Base-by-base conservation (phyloP, 2,888 invertebrate species). In the Drosophila rubida region DNA sequence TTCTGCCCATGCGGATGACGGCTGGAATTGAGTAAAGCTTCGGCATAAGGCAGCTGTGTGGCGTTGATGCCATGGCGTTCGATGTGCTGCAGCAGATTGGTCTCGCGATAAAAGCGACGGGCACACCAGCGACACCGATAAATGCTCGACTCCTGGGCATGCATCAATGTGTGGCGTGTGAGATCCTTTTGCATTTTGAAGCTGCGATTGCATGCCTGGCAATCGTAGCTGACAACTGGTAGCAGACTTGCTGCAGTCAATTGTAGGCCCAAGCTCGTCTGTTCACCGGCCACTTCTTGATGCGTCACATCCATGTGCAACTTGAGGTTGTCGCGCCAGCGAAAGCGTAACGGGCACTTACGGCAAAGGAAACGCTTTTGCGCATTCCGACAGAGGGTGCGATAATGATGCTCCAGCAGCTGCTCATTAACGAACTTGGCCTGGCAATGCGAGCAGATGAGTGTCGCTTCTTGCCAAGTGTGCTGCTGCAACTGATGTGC, bases 401-500 rank as follows among this genome's bases (percentile, higher is more conserved):
- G 87, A 91, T 93, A 37, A 92, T 94, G 94, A 3, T 93, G 92
- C 0, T 92, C 91, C 2, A 94, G 92, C 13, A 93, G 90, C 59
- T 92, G 92, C 2, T 92, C 88, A 6, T 92, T 92, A 0, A 93
- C 92, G 75, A 94, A 94, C 27, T 93, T 88, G 87, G 93, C 93
- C 16, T 92, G 90, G 76, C 94, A 94, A 14, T 92, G 89, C 27
- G 90, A 90, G 69, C 94, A 94, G 23, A 93, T 91, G 25, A 92
- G 90, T 0, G 92, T 93, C 0, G 93, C 93, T 0, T 93, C 58
- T 9, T 69, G 92, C 81, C 93, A 83, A 2, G 48, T 61, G 58
- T 92, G 92, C 6, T 69, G 63, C 3, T 72, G 76, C 27, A 76
- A 63, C 63, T 92, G 90, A 69, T 91, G 91, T 11, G 87, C 83